Conservation (phyloP, 2,113 vertebrate species). For the Strix aluco region DNA sequence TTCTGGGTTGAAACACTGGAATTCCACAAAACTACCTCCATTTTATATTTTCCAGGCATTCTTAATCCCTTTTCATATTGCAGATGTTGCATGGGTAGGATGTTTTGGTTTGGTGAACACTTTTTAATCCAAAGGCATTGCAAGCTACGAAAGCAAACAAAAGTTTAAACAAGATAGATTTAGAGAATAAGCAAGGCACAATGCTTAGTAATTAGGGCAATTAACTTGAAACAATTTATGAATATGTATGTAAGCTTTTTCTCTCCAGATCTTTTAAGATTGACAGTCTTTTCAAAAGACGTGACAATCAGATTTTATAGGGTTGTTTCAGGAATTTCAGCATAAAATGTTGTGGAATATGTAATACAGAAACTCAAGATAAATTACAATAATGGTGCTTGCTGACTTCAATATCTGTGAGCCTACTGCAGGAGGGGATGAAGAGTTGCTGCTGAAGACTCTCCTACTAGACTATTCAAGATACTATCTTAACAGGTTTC, state of each 20-base stretch:
- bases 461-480: neutral
- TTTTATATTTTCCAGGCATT: neutral
- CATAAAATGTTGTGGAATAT: neutral
- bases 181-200: neutral
- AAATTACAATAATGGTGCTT: neutral
- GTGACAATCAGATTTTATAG: neutral
- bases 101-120: neutral
- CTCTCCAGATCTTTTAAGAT: neutral
- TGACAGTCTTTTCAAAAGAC: neutral
- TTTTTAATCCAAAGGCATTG: neutral
- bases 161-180: neutral
- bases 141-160: neutral
- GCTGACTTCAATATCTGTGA: neutral
- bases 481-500: neutral
- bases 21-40: neutral
- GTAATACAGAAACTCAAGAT: neutral
- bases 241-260: neutral
- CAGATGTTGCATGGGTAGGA: neutral
- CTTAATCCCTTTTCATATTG: neutral
- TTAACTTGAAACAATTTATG: neutral
- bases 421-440: accelerated
- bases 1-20: neutral
- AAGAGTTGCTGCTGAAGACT: neutral
- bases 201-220: neutral
- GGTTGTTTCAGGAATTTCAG: neutral